Conservation (phyloP, 2,797 vertebrate species). For the Anomalospiza imberbis region DNA sequence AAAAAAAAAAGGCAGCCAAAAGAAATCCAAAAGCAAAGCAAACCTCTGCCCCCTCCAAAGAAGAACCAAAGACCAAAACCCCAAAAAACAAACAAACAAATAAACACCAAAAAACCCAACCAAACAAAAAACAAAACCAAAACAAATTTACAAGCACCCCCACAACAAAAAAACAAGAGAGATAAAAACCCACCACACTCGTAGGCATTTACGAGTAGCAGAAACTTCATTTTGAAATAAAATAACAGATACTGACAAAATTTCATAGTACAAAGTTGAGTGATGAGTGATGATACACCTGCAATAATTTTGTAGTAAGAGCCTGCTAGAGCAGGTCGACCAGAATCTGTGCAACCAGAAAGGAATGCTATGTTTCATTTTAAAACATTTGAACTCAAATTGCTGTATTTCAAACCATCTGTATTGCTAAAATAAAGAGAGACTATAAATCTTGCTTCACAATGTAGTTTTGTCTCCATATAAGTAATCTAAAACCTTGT, state of each 20-base stretch:
- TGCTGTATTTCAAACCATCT: background rate
- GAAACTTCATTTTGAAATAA: background rate
- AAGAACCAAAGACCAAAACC: background rate
- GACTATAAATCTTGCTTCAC: background rate
- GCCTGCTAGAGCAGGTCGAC: background rate
- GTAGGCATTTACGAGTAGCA: background rate
- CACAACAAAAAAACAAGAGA: background rate
- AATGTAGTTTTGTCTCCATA: background rate
- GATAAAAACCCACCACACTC: background rate
- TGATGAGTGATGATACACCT: background rate
- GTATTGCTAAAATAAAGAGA: background rate
- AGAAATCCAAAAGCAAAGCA: background rate
- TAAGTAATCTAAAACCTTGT: background rate
- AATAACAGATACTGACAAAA: background rate
- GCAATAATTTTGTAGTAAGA: background rate
- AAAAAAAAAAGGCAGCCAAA: background rate
- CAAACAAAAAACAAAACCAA: background rate
- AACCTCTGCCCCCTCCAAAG: no score
- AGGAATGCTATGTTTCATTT: background rate
- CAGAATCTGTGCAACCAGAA: background rate
- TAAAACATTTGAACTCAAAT: background rate
- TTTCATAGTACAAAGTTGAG: background rate
- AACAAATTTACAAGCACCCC: accelerated
- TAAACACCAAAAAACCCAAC: no score
- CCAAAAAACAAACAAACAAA: no score